A percentile compares a stretch with the other conserved stretches of the same genome.
Evolutionary conservation across 2,113 vertebrate species (phyloP).

Genomic region (Actenoides hombroni): DNA sequence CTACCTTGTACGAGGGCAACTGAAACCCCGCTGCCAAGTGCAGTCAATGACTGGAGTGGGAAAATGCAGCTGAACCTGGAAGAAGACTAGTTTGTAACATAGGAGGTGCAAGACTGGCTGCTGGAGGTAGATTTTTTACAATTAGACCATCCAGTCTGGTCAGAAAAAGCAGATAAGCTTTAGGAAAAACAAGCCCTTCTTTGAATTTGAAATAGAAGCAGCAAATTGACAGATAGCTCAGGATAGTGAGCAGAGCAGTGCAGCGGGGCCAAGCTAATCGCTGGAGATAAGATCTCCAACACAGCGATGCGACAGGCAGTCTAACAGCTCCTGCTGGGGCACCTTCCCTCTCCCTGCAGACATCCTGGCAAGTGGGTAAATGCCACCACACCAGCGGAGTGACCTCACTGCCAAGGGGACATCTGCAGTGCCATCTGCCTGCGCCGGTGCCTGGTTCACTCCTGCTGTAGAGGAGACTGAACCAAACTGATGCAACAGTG

Average conservation of each 20-base stretch:
- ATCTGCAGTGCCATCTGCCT: background rate
- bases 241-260: background rate
- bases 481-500: background rate
- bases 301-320: background rate
- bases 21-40: background rate
- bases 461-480: background rate
- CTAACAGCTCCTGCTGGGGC: background rate
- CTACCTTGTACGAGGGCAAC: background rate
- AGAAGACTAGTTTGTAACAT: background rate
- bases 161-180: slow-evolving; percentile 28
- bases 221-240: slow-evolving; percentile 27
- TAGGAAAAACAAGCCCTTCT: slow-evolving; percentile 29
- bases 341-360: background rate
- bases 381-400: background rate
- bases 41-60: background rate
- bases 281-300: slow-evolving; percentile 33
- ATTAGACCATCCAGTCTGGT: background rate
- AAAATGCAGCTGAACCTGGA: background rate
- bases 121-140: background rate
- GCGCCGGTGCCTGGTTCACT: background rate
- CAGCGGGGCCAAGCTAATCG: slow-evolving; percentile 6
- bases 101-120: background rate
- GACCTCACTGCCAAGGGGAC: background rate
- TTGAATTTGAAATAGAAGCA: slow-evolving; percentile 50
- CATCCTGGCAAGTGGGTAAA: background rate